A percentile compares a stretch with the other conserved stretches of the same genome.
These are phyloP conservation scores for Drosophila monieri DNA, from an alignment of 2,888 invertebrate genomes.

Conservation along the genomic window DNA sequence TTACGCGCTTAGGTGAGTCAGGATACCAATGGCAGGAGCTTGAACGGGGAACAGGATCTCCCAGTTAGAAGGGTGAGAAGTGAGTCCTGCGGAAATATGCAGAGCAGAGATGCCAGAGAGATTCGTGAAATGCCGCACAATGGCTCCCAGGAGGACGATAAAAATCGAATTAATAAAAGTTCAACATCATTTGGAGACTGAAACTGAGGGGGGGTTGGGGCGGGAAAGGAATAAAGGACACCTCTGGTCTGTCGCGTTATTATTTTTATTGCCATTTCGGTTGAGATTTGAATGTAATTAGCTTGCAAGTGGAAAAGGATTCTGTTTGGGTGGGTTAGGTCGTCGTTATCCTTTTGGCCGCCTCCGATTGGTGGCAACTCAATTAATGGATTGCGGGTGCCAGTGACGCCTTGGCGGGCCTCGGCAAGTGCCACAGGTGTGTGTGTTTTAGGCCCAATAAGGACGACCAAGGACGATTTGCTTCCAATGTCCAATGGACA, in stretches of 20 bases:
- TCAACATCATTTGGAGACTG: constrained; percentile 61
- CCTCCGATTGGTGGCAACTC: constrained; percentile 38
- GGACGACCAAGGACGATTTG: constrained; percentile 56
- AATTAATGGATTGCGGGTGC: constrained; percentile 78
- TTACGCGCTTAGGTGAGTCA: constrained; percentile 68
- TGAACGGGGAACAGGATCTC: constrained; percentile 3
- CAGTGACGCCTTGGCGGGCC: constrained; percentile 53
- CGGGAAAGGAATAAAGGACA: constrained; percentile 51
- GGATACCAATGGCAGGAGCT: neutral
- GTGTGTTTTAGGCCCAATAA: constrained; percentile 59
- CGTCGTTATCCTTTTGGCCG: neutral
- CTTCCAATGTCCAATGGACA: constrained; percentile 60
- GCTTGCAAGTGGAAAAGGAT: constrained; percentile 2
- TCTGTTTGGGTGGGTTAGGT: neutral
- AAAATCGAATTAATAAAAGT: constrained; percentile 84
- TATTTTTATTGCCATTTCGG: constrained; percentile 51
- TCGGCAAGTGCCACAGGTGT: constrained; percentile 82
- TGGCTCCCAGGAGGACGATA: constrained; percentile 83
- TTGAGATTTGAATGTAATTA: constrained; percentile 38
- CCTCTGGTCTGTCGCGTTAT: constrained; percentile 31
- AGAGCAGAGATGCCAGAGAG: constrained; percentile 65
- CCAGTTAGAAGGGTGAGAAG: constrained; percentile 26
- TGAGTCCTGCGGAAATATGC: constrained; percentile 62
- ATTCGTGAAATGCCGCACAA: constrained; percentile 80
- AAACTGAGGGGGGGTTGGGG: too few relatives aligned